Percentiles rank a stretch among this genome's conserved stretches.
These are phyloP conservation scores for Disparrhopalites patrizii DNA, from an alignment of 2,888 invertebrate species.

Conservation along the genomic window DNA sequence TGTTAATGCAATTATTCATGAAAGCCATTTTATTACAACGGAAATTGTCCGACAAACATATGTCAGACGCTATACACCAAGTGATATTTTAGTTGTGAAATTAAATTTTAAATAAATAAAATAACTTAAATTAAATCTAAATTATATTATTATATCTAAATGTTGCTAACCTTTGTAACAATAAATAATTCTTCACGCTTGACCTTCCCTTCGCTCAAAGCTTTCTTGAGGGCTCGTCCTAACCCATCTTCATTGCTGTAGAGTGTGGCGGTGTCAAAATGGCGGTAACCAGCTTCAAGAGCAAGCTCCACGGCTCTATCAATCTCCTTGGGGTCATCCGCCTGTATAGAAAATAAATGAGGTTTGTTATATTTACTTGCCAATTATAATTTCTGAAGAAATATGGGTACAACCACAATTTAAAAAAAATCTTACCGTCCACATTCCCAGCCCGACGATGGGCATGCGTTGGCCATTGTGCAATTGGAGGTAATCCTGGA, in stretches of 20 bases:
- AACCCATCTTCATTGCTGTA: constrained; percentile 73
- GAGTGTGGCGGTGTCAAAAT: constrained; percentile 74
- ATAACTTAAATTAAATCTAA: neutral
- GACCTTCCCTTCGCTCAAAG: constrained; percentile 64
- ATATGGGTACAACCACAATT: no score
- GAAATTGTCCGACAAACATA: no score
- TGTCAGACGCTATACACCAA: neutral
- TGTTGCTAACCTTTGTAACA: constrained; percentile 68
- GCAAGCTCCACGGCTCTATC: constrained; percentile 66
- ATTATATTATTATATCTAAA: no score
- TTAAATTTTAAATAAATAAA: neutral
- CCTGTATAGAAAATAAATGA: constrained; percentile 21
- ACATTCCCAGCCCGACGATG: constrained; percentile 70
- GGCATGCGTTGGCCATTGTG: constrained; percentile 62
- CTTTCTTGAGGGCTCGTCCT: constrained; percentile 67
- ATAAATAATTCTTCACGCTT: constrained; percentile 76
- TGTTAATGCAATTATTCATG: no score
- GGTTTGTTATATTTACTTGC: no score
- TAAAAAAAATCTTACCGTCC: constrained; percentile 75
- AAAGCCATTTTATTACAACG: no score
- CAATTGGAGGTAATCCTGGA: constrained; percentile 28
- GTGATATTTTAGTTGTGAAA: neutral
- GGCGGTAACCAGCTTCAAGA: constrained; percentile 72
- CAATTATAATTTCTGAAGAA: no score
- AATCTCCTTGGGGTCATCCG: constrained; percentile 56